These are phyloP conservation scores for Triplophysa siluroides DNA, from an alignment of 2,113 vertebrate genomes.

Conservation along the genomic window DNA sequence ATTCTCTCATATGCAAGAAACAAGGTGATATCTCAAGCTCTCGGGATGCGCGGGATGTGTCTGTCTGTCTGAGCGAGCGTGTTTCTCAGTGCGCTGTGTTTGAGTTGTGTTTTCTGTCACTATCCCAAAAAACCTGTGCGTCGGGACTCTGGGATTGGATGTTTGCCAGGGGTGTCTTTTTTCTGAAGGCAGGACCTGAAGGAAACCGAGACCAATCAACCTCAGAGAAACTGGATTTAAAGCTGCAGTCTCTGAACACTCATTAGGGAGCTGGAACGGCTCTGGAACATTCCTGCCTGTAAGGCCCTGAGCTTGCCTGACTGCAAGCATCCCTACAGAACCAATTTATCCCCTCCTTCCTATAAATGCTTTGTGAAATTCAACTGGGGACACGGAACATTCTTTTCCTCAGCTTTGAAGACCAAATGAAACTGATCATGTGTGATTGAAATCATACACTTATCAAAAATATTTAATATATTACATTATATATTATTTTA, in stretches of 20 bases:
- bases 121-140: constrained; percentile 5
- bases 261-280: constrained; percentile 47
- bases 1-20: neutral
- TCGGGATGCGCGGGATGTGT: neutral
- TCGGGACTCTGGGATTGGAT: neutral
- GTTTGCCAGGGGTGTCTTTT: constrained; percentile 3
- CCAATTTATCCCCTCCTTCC: constrained; percentile 17
- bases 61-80: neutral
- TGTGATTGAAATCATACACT: neutral
- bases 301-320: constrained; percentile 26
- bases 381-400: constrained; percentile 2
- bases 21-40: constrained; percentile 6
- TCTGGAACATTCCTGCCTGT: constrained; percentile 48
- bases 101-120: constrained; percentile 47
- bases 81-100: neutral
- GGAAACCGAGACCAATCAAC: constrained; percentile 14
- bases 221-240: constrained; percentile 32
- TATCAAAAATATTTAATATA: too few relatives aligned
- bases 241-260: constrained; percentile 35
- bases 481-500: too few relatives aligned
- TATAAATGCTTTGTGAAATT: constrained; percentile 26
- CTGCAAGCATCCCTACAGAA: constrained; percentile 47
- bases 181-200: constrained; percentile 24
- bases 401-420: constrained; percentile 4
- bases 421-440: neutral